Conservation (phyloP, 2,888 invertebrate genomes). For the Nephrotoma appendiculata region DNA sequence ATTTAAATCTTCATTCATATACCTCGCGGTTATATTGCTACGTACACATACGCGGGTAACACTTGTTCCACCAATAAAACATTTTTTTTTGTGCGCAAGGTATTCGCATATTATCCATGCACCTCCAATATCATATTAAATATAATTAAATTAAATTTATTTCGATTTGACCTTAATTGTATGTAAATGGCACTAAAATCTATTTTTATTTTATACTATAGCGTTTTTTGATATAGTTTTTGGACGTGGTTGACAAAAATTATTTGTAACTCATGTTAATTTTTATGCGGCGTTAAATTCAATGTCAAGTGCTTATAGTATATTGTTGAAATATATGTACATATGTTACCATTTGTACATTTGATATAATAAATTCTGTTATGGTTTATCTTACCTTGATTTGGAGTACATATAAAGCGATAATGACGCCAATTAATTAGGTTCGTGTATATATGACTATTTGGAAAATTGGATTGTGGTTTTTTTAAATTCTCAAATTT, state of each 20-base stretch:
- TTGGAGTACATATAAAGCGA: background rate
- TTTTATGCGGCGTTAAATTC: background rate
- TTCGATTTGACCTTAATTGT: background rate
- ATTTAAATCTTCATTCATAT: background rate
- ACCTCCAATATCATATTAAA: background rate
- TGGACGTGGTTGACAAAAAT: background rate
- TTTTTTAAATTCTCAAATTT: background rate
- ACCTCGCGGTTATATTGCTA: background rate
- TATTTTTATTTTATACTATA: background rate
- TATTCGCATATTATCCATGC: background rate
- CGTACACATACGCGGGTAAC: background rate
- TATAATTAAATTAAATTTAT: background rate
- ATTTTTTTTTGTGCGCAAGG: background rate
- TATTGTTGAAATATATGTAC: background rate
- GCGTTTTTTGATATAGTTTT: background rate
- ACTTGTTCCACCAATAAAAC: background rate
- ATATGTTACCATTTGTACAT: background rate
- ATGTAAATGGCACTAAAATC: background rate
- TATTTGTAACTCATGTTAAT: background rate
- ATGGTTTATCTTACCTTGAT: background rate
- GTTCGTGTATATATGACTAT: background rate
- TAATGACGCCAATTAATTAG: background rate
- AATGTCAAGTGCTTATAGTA: background rate
- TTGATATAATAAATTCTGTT: background rate
- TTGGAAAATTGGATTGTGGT: background rate